Conservation (phyloP, 2,797 vertebrate genomes). For the Sebastes steindachneri region DNA sequence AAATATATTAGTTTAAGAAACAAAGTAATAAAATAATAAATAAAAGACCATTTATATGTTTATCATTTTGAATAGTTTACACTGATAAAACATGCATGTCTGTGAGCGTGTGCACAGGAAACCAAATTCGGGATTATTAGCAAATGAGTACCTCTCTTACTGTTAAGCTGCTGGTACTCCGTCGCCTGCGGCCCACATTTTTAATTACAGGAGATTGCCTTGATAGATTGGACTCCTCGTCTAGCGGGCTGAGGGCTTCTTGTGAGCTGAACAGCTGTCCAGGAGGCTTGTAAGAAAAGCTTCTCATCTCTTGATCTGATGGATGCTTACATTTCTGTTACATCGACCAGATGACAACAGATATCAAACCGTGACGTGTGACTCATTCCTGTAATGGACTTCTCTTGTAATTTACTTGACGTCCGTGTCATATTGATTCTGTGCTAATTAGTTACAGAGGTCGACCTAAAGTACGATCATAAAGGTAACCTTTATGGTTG, state of each 20-base stretch:
- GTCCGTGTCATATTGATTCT: neutral
- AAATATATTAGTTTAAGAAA: neutral
- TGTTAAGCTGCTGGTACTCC: constrained; percentile 13
- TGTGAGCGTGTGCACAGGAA: constrained; percentile 26
- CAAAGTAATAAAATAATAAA: neutral
- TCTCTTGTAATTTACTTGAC: neutral
- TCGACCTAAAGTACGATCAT: neutral
- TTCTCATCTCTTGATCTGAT: neutral
- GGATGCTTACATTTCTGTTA: neutral
- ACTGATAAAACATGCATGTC: constrained; percentile 1
- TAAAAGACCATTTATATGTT: neutral
- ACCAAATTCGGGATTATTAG: constrained; percentile 40
- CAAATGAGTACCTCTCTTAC: constrained; percentile 38
- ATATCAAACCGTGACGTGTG: neutral
- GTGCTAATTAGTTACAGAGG: constrained; percentile 2
- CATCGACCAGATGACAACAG: neutral
- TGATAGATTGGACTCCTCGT: constrained; percentile 33
- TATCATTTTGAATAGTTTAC: too few species aligned
- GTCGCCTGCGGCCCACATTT: constrained; percentile 1
- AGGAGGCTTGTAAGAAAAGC: neutral
- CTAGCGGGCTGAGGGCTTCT: constrained; percentile 14
- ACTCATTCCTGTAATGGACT: constrained; percentile 9
- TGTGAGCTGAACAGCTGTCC: constrained; percentile 27
- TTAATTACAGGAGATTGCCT: constrained; percentile 57
- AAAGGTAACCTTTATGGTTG: neutral